Percentiles rank a stretch among this genome's conserved stretches.
Conservation (phyloP, 1,140 invertebrate species). For the Drosophila azteca region DNA sequence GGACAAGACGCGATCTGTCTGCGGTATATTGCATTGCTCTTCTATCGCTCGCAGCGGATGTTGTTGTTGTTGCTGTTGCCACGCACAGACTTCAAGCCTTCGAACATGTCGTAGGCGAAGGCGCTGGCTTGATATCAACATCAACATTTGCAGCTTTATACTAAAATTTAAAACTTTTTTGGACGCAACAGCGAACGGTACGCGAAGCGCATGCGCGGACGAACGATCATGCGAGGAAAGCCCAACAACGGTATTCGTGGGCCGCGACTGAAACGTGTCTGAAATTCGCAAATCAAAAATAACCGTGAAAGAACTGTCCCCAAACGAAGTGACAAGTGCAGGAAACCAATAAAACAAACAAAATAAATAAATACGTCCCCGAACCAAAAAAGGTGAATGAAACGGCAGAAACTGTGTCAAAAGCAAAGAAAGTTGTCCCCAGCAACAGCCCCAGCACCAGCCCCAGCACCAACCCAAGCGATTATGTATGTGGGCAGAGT, state of each 20-base stretch:
- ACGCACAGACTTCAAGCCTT: too few species aligned
- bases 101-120: too few species aligned
- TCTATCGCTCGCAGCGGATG: too few species aligned
- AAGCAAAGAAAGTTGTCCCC: conserved; percentile 62
- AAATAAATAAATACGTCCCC: conserved; percentile 13
- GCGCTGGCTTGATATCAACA: too few species aligned
- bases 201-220: conserved; percentile 61
- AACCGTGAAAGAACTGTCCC: conserved; percentile 25
- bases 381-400: conserved; percentile 68
- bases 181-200: conserved; percentile 48
- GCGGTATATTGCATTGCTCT: too few species aligned
- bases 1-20: conserved; percentile 24
- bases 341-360: conserved; percentile 17
- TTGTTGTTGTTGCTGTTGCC: too few species aligned
- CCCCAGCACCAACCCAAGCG: too few species aligned
- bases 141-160: too few species aligned
- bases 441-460: too few species aligned
- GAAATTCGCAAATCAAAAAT: conserved; percentile 59
- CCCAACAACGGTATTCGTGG: conserved; percentile 33
- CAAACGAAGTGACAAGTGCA: conserved; percentile 44
- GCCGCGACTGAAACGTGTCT: conserved; percentile 63
- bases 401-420: conserved; percentile 65
- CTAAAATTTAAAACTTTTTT: too few species aligned
- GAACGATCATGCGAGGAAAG: conserved; percentile 37
- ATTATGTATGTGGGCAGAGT: conserved; percentile 37